phyloP scores from a whole-genome alignment of 92 coral and sea anemone genomes.

The Porites evermanni region DNA sequence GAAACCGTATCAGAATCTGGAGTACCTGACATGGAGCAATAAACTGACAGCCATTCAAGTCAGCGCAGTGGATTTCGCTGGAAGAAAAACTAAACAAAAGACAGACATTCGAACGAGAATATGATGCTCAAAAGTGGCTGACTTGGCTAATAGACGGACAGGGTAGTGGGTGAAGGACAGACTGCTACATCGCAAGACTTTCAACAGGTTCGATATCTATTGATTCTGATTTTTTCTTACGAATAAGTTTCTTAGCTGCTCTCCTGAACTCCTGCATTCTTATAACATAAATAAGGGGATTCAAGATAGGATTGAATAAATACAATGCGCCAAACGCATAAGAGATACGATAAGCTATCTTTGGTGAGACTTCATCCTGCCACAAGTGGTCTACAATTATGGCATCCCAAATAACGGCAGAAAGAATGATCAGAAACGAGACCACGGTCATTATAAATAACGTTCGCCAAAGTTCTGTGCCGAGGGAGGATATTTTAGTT shows the following conservation, averaged over 20 bases:
- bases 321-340: background rate
- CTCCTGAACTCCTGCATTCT: conserved; percentile 14
- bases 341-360: background rate
- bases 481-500: background rate
- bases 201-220: background rate
- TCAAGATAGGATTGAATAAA: conserved; percentile 9
- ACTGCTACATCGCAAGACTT: too few species aligned
- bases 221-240: background rate
- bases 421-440: background rate
- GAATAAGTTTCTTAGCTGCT: background rate
- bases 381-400: background rate
- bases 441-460: conserved; percentile 3
- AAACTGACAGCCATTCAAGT: too few species aligned
- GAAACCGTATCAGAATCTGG: too few species aligned
- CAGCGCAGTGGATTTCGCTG: too few species aligned
- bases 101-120: too few species aligned
- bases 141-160: too few species aligned
- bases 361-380: too few species aligned
- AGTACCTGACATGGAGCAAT: too few species aligned
- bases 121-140: too few species aligned
- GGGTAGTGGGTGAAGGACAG: too few species aligned
- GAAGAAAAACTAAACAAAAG: too few species aligned
- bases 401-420: background rate
- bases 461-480: background rate
- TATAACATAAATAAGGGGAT: conserved; percentile 39